Evolutionary conservation across 2,888 invertebrate genomes (phyloP).

Genomic region (Exephanes ischioxanthus): DNA sequence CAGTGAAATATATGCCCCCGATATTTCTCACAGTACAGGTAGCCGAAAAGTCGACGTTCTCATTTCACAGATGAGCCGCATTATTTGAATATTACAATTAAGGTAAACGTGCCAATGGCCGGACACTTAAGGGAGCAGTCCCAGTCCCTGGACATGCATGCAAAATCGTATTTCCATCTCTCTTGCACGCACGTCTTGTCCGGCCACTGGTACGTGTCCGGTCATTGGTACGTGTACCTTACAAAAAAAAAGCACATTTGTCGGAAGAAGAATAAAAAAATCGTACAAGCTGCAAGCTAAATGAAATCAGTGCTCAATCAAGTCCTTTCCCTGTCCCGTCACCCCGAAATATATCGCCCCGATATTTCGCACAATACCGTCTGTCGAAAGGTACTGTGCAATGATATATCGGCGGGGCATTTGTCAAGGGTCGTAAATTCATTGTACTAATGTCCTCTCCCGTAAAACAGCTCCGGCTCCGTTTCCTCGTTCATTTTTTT

Average conservation of each 20-base stretch:
- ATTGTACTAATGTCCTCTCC: slow-evolving; percentile 4
- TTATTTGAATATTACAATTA: not conserved
- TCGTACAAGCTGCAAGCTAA: not conserved
- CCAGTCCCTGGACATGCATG: no score
- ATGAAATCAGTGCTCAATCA: not conserved
- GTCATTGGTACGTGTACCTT: no score
- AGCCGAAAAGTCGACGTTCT: not conserved
- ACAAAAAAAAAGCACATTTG: not conserved
- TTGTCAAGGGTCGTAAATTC: slow-evolving; percentile 18
- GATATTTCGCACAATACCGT: not conserved
- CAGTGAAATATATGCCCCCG: not conserved
- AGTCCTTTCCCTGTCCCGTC: not conserved
- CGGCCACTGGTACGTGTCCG: no score
- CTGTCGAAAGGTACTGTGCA: not conserved
- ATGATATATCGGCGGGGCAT: slow-evolving; percentile 10
- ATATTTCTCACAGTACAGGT: not conserved
- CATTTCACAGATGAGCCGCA: not conserved
- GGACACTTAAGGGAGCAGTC: no score
- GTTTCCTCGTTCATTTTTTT: slow-evolving; percentile 34
- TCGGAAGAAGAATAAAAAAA: not conserved
- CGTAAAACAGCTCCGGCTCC: not conserved
- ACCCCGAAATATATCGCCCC: not conserved
- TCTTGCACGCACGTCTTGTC: no score
- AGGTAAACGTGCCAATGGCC: no score
- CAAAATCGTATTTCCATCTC: no score